Evolutionary conservation across 2,113 vertebrate species (phyloP).

Genomic region (Egretta garzetta): DNA sequence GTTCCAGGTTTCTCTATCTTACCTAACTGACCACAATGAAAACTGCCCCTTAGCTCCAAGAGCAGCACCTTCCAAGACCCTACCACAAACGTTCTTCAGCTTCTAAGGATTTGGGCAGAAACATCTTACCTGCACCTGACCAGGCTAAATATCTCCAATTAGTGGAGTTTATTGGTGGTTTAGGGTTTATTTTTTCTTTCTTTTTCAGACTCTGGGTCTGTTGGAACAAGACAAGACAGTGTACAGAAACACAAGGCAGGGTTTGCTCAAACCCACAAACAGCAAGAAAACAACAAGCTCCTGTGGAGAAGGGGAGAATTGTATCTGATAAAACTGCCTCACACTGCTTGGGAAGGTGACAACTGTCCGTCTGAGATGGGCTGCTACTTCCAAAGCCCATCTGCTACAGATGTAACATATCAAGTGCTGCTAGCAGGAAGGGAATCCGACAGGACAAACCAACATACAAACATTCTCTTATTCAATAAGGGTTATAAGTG

Average conservation of each 20-base stretch:
- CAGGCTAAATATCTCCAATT: not conserved
- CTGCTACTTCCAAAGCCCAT: slow-evolving; percentile 36
- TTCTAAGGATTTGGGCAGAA: not conserved
- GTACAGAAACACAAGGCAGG: slow-evolving; percentile 54
- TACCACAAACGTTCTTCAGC: not conserved
- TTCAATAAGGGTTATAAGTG: slow-evolving; percentile 53
- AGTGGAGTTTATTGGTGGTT: not conserved
- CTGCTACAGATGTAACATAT: not conserved
- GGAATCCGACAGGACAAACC: slow-evolving; percentile 57
- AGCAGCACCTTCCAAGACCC: not conserved
- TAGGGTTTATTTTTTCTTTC: not conserved
- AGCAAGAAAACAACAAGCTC: slow-evolving; percentile 34
- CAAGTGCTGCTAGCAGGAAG: slow-evolving; percentile 48
- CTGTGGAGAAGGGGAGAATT: not conserved
- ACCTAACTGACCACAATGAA: not conserved
- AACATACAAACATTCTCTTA: slow-evolving; percentile 62
- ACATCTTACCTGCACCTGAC: not conserved
- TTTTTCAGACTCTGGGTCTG: not conserved
- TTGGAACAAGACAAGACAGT: slow-evolving; percentile 44
- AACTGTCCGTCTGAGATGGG: not conserved
- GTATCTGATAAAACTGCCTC: slow-evolving; percentile 33
- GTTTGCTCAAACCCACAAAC: slow-evolving; percentile 53
- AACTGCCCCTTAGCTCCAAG: not conserved
- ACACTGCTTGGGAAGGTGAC: slow-evolving; percentile 1
- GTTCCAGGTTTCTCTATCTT: not conserved